These are phyloP conservation scores for Eulemur mongoz DNA, from an alignment of 2,797 vertebrate species.

Conservation along the genomic window DNA sequence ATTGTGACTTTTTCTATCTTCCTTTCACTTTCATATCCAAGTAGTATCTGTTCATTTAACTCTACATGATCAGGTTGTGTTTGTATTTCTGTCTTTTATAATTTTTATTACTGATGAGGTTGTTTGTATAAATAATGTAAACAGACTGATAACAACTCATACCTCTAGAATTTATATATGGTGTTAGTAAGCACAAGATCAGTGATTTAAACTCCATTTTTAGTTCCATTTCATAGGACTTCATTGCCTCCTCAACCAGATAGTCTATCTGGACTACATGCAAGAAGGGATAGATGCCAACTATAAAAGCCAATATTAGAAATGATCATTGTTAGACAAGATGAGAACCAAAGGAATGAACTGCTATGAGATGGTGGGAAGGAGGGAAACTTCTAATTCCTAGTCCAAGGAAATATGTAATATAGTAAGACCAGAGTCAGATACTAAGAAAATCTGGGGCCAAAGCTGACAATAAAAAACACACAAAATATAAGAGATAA, in stretches of 20 bases:
- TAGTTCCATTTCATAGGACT: background rate
- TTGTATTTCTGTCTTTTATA: background rate
- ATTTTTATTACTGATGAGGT: background rate
- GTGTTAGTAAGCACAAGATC: background rate
- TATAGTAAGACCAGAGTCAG: background rate
- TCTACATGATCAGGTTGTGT: background rate
- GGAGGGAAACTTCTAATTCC: background rate
- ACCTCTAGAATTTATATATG: background rate
- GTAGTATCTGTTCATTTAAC: background rate
- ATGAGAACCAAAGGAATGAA: background rate
- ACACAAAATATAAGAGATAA: background rate
- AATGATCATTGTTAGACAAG: background rate
- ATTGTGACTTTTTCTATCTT: background rate
- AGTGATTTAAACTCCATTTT: background rate
- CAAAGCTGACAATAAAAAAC: background rate
- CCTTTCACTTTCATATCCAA: background rate
- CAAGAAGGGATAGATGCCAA: background rate
- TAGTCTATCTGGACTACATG: background rate
- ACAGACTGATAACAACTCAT: background rate
- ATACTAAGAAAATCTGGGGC: background rate
- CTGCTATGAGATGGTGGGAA: background rate
- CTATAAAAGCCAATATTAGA: background rate
- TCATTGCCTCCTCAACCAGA: background rate
- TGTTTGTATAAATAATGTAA: background rate
- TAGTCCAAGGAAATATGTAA: background rate